phyloP scores from a whole-genome alignment of 2,888 invertebrate genomes.

The Xylota segnis region DNA sequence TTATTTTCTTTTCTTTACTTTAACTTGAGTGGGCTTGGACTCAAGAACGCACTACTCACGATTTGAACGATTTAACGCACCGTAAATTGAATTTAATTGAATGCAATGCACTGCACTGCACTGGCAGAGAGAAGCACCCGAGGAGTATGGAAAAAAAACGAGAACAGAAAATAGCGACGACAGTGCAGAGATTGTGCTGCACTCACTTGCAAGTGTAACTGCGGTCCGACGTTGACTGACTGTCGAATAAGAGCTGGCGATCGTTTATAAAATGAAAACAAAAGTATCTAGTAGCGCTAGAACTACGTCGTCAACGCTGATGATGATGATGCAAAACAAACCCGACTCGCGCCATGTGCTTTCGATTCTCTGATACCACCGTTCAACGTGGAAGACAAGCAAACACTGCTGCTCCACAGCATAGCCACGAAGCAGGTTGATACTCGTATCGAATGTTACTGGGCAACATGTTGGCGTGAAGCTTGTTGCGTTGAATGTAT shows the following conservation, averaged over 20 bases:
- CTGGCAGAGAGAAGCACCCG: constrained; percentile 12
- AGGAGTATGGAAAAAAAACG: not conserved
- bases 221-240: constrained; percentile 71
- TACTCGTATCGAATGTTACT: not conserved
- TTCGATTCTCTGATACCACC: constrained; percentile 23
- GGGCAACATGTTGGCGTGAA: constrained; percentile 57
- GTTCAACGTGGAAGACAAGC: constrained; percentile 70
- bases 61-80: constrained; percentile 69
- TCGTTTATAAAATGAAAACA: constrained; percentile 72
- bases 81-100: constrained; percentile 76
- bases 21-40: constrained; percentile 51
- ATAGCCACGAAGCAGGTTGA: constrained; percentile 69
- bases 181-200: constrained; percentile 19
- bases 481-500: constrained; percentile 62
- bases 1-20: constrained; percentile 6
- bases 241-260: constrained; percentile 55
- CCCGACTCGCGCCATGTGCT: constrained; percentile 52
- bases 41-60: constrained; percentile 57
- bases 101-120: constrained; percentile 59
- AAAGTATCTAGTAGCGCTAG: constrained; percentile 56
- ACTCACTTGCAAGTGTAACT: constrained; percentile 42
- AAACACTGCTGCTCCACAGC: constrained; percentile 54
- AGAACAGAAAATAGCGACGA: not conserved
- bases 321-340: constrained; percentile 12
- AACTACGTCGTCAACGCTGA: constrained; percentile 29